Evolutionary conservation across 2,113 vertebrate genomes (phyloP), one percentile per base, ranked within the genome.

Genomic region (Scytalopus superciliaris): DNA sequence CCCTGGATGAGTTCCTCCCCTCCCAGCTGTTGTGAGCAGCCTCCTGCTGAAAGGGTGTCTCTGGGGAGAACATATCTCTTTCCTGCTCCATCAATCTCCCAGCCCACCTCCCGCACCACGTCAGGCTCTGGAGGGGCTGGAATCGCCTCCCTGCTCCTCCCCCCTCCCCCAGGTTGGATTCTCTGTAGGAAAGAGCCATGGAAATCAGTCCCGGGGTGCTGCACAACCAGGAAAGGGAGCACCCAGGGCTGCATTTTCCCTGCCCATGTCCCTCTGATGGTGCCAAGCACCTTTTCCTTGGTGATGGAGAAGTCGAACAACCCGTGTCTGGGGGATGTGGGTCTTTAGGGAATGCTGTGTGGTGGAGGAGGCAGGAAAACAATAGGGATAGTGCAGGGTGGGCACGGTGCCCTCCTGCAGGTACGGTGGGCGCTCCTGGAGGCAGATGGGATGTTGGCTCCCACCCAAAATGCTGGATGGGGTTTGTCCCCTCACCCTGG

Each of bases 361-460:
- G 57, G 6, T 7, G 53, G 49, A 64, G n/a, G 40, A 62, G 73
- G 73, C 30, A 21, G 19, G n/a, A 56, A 40, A 62, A 31, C 2
- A n/a, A 0, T 1, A 13, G 39, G 68, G 73, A 19, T 44, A 21
- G 8, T 19, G 33, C 17, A 5, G 2, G 27, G 44, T 2, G 5
- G 33, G 30, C 67, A 11, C 4, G 5, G 49, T 17, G 13, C 40
- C 3, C 33, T 59, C 49, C 55, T 31, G 35, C 0, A 24, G 40
- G 33, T 11, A 10, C 1, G 0, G 33, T 5, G 70, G 60, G 5
- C 16, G 42, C 64, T 37, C 35, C 94, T 14, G 69, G 55, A 47
- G 47, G 62, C 35, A 6, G 19, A 4, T 1, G 13, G 7, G 22
- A 31, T 33, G 39, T 31, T 1, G 4, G 7, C 16, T 66, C 75